Percentiles rank a stretch among this genome's conserved stretches.
Evolutionary conservation across 2,888 invertebrate species (phyloP).

Genomic region (Drosophila anomelani): DNA sequence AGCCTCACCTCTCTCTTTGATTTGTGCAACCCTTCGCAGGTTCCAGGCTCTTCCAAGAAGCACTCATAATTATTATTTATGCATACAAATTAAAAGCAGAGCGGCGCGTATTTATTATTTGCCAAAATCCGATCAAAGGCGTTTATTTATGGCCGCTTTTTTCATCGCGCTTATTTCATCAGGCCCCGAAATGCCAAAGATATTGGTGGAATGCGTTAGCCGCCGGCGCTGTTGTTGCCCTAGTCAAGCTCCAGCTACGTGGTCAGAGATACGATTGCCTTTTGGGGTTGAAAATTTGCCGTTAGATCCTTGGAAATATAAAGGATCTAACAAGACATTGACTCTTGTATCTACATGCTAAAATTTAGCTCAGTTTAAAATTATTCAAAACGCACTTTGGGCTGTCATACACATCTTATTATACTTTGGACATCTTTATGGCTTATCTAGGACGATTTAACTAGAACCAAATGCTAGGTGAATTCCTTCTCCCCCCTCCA

Average conservation of each 20-base stretch:
- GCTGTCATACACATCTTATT: not conserved
- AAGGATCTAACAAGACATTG: not conserved
- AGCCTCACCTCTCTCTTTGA: too few relatives aligned
- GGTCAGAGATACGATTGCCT: slow-evolving; percentile 1
- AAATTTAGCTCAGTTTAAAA: not conserved
- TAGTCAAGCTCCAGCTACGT: slow-evolving; percentile 10
- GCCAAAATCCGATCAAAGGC: slow-evolving; percentile 55
- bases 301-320: not conserved
- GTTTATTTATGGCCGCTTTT: slow-evolving; percentile 62
- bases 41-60: slow-evolving; percentile 53
- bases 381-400: not conserved
- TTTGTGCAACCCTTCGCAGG: slow-evolving; percentile 13
- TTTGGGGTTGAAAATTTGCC: not conserved
- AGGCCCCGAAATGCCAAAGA: slow-evolving; percentile 40
- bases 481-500: not conserved
- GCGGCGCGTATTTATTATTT: slow-evolving; percentile 52
- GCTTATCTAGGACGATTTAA: not conserved
- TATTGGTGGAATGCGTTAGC: slow-evolving; percentile 24
- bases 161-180: slow-evolving; percentile 58
- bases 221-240: not conserved
- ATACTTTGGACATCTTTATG: not conserved
- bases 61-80: slow-evolving; percentile 72
- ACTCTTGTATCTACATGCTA: not conserved
- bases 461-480: too few relatives aligned
- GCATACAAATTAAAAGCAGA: slow-evolving; percentile 73